Evolutionary conservation across 2,888 invertebrate species (phyloP).

Genomic region (Galerucella pusilla): DNA sequence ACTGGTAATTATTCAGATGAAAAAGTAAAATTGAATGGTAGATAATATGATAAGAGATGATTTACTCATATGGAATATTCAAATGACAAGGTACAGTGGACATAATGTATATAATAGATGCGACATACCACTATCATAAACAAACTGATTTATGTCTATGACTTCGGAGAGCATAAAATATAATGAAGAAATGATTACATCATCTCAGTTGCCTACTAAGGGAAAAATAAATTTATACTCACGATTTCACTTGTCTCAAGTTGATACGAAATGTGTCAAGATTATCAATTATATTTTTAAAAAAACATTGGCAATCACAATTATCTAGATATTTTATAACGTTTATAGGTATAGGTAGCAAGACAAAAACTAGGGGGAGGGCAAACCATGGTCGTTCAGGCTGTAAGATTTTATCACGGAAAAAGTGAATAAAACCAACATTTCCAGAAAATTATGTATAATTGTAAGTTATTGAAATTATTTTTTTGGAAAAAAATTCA

Average conservation of each 20-base stretch:
- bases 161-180: slow-evolving; percentile 10
- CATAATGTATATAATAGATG: slow-evolving; percentile 24
- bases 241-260: neutral
- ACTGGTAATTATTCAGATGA: slow-evolving; percentile 17
- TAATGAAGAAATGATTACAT: slow-evolving; percentile 3
- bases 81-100: slow-evolving; percentile 29
- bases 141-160: slow-evolving; percentile 21
- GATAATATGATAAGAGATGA: slow-evolving; percentile 24
- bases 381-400: too few relatives aligned
- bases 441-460: too few relatives aligned
- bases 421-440: too few relatives aligned
- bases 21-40: slow-evolving; percentile 17
- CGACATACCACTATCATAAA: slow-evolving; percentile 12
- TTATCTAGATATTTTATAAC: too few relatives aligned
- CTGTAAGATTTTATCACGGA: too few relatives aligned
- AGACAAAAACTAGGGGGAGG: too few relatives aligned
- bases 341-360: too few relatives aligned
- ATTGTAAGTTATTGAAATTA: too few relatives aligned
- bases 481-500: too few relatives aligned
- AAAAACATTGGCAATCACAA: too few relatives aligned
- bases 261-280: neutral
- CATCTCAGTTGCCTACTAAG: slow-evolving; percentile 5
- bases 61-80: slow-evolving; percentile 22
- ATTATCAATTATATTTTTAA: neutral
- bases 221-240: neutral